These are phyloP conservation scores for Corapipo altera DNA, from an alignment of 2,113 vertebrate genomes.

Conservation along the genomic window DNA sequence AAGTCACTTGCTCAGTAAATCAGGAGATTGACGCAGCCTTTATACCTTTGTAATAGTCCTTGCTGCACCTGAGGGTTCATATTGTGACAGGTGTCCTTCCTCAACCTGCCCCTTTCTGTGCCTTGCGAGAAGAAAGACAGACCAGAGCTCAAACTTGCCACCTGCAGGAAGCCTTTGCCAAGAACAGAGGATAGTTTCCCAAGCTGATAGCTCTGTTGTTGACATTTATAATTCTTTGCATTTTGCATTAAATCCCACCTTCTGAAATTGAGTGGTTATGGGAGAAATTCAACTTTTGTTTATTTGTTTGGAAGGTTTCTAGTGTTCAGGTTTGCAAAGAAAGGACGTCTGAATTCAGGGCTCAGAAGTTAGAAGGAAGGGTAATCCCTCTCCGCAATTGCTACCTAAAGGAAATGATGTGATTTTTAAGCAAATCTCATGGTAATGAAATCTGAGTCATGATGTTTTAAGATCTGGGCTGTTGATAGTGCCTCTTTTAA, in stretches of 20 bases:
- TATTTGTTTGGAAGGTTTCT: background rate
- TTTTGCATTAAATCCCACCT: background rate
- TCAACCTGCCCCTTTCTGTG: background rate
- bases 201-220: background rate
- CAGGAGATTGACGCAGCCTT: background rate
- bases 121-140: background rate
- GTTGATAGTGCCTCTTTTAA: background rate
- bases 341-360: background rate
- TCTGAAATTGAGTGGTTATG: background rate
- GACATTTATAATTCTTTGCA: background rate
- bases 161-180: background rate
- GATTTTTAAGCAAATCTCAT: slow-evolving; percentile 34
- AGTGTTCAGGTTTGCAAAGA: background rate
- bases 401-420: background rate
- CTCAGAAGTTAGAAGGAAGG: background rate
- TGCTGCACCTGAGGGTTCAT: background rate
- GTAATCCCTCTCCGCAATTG: background rate
- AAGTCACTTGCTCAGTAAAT: slow-evolving; percentile 34
- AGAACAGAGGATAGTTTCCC: background rate
- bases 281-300: background rate
- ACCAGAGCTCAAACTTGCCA: background rate
- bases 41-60: background rate
- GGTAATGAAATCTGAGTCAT: slow-evolving; percentile 27
- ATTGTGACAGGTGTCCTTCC: background rate
- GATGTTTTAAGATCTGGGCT: background rate